Conservation (phyloP, 2,888 invertebrate species). For the Rhagonycha fulva region DNA sequence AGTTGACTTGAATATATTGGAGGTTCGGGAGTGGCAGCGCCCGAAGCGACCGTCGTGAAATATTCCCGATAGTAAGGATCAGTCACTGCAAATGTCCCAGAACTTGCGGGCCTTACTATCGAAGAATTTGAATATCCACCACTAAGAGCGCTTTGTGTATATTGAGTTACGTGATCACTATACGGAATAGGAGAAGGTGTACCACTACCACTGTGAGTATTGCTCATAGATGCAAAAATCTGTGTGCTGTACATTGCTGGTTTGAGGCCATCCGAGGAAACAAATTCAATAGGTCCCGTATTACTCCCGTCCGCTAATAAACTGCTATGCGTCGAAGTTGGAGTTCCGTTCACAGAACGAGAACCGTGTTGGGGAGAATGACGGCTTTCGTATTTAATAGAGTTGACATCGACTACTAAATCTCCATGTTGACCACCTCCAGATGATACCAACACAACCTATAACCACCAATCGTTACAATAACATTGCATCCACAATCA, state of each 20-base stretch:
- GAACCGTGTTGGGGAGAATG: constrained; percentile 69
- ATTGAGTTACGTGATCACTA: constrained; percentile 53
- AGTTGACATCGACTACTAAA: constrained; percentile 59
- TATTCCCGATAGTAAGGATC: constrained; percentile 84
- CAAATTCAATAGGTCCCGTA: constrained; percentile 56
- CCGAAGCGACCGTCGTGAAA: constrained; percentile 65
- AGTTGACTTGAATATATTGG: constrained; percentile 53
- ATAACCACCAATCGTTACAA: constrained; percentile 46
- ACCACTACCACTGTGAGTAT: constrained; percentile 56
- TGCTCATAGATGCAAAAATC: constrained; percentile 67
- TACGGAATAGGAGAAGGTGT: constrained; percentile 70
- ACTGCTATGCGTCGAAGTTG: constrained; percentile 67
- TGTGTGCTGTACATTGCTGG: constrained; percentile 70
- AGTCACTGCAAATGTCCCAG: constrained; percentile 65
- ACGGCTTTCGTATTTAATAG: constrained; percentile 65
- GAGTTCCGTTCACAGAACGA: constrained; percentile 69
- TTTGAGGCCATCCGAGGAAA: constrained; percentile 58
- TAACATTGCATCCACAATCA: constrained; percentile 22
- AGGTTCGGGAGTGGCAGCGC: constrained; percentile 62
- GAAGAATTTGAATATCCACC: constrained; percentile 52
- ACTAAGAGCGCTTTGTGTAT: constrained; percentile 53
- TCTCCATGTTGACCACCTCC: constrained; percentile 50
- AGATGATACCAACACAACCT: constrained; percentile 58
- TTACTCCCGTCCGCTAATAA: constrained; percentile 63
- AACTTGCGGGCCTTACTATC: constrained; percentile 49